Conservation (phyloP, 2,113 vertebrate genomes). For the Hemichromis elongatus region DNA sequence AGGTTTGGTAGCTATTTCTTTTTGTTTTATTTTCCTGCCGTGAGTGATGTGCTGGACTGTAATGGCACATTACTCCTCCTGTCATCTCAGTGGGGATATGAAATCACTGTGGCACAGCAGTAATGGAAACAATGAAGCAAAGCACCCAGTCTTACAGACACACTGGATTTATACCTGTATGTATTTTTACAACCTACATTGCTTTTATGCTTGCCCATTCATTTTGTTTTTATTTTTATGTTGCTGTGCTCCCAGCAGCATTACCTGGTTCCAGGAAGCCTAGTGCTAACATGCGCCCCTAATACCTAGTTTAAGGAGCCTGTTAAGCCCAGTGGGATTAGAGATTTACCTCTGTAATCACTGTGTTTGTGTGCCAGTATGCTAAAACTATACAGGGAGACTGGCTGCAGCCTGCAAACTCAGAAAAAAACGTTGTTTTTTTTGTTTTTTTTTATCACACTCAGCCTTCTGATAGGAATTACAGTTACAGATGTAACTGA, state of each 20-base stretch:
- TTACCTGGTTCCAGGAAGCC: constrained; percentile 12
- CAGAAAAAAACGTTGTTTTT: too few relatives aligned
- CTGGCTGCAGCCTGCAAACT: constrained; percentile 17
- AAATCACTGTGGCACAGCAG: not conserved
- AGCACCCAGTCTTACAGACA: not conserved
- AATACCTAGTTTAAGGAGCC: constrained; percentile 48
- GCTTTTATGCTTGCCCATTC: constrained; percentile 3
- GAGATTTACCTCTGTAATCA: constrained; percentile 36
- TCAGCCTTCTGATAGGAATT: not conserved
- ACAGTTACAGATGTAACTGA: not conserved
- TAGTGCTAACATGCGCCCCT: constrained; percentile 16
- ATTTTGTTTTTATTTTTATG: constrained; percentile 9
- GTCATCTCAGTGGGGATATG: constrained; percentile 6
- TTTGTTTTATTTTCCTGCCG: not conserved
- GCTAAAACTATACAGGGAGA: constrained; percentile 22
- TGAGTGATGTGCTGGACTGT: not conserved
- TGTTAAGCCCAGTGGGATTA: constrained; percentile 49
- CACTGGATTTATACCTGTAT: constrained; percentile 11
- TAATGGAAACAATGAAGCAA: constrained; percentile 31
- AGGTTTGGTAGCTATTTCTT: not conserved
- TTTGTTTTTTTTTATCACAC: too few relatives aligned
- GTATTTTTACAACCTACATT: not conserved
- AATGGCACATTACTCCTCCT: not conserved
- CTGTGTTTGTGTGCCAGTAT: constrained; percentile 20
- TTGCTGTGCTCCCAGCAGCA: constrained; percentile 10